These are phyloP conservation scores for Etia nguti DNA, from an alignment of 2,113 vertebrate species.

Conservation along the genomic window DNA sequence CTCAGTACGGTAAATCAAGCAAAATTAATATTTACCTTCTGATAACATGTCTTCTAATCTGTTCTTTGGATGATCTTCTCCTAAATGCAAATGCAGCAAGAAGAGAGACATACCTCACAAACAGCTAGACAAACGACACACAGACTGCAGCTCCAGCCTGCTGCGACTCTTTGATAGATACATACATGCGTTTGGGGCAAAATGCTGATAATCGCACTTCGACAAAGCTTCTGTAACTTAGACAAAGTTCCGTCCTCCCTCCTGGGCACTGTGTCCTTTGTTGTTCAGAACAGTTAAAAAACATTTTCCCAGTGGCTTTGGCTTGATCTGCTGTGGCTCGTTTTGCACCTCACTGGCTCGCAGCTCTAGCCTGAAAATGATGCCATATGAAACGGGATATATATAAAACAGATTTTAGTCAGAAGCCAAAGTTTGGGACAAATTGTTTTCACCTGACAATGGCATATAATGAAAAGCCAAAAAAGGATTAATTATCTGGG, in stretches of 20 bases:
- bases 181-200: neutral
- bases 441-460: neutral
- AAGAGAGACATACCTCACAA: neutral
- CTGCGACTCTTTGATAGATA: neutral
- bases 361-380: neutral
- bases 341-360: neutral
- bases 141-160: neutral
- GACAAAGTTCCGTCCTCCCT: neutral
- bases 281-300: neutral
- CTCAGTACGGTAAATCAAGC: neutral
- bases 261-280: neutral
- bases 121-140: neutral
- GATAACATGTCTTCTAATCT: neutral
- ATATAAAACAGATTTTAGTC: neutral
- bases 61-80: neutral
- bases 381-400: neutral
- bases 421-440: neutral
- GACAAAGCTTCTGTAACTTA: neutral
- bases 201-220: neutral
- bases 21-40: neutral
- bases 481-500: neutral
- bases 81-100: neutral
- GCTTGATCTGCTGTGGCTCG: neutral
- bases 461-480: neutral
- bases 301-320: neutral